These are phyloP conservation scores for Saturnia japonica DNA, from an alignment of 2,888 invertebrate species.

Conservation along the genomic window DNA sequence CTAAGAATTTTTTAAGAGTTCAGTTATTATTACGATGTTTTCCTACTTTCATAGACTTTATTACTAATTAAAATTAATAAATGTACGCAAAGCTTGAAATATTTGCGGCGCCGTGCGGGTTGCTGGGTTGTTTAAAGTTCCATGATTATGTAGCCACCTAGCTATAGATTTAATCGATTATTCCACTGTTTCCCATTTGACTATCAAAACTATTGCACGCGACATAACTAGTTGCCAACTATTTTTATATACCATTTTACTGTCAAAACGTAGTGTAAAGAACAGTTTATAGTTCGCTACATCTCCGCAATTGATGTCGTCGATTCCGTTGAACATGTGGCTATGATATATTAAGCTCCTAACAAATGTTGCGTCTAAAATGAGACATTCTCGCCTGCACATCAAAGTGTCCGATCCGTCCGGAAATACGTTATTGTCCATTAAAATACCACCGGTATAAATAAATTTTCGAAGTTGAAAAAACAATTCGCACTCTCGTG, in stretches of 20 bases:
- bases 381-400: constrained; percentile 29
- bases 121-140: too few relatives aligned
- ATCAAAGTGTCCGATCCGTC: constrained; percentile 37
- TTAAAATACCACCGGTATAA: constrained; percentile 32
- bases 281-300: constrained; percentile 39
- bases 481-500: constrained; percentile 16
- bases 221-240: constrained; percentile 53
- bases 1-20: too few relatives aligned
- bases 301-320: constrained; percentile 20
- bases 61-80: too few relatives aligned
- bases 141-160: too few relatives aligned
- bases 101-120: too few relatives aligned
- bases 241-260: constrained; percentile 60
- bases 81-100: too few relatives aligned
- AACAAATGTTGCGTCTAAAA: constrained; percentile 36
- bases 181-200: neutral
- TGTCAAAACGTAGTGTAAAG: constrained; percentile 54
- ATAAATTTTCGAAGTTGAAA: constrained; percentile 2
- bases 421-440: constrained; percentile 42
- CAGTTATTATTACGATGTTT: too few relatives aligned
- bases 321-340: constrained; percentile 18
- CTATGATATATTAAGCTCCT: constrained; percentile 34
- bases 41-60: too few relatives aligned
- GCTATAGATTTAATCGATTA: neutral
- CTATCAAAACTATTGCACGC: neutral